Conservation (phyloP, 2,797 vertebrate genomes). For the Chiloscyllium punctatum region DNA sequence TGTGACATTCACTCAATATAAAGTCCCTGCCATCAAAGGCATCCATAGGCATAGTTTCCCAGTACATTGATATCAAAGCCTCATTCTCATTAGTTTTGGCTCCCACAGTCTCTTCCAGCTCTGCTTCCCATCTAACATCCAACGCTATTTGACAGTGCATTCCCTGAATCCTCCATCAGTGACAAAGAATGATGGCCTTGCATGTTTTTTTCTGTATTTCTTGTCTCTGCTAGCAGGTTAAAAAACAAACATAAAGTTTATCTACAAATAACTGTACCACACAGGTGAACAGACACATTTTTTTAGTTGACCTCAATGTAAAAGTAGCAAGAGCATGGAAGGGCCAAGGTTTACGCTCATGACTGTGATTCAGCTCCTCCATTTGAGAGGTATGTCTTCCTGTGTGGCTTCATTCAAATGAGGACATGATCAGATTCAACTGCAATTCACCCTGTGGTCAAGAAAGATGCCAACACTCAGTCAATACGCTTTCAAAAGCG, state of each 20-base stretch:
- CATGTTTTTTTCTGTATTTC: not conserved
- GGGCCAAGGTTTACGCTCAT: not conserved
- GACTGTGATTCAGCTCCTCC: not conserved
- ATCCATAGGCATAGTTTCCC: not conserved
- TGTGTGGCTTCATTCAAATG: not conserved
- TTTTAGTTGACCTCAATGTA: not conserved
- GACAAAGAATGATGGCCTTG: not conserved
- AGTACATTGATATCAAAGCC: not conserved
- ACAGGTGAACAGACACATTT: no score
- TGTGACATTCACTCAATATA: not conserved
- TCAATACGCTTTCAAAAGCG: no score
- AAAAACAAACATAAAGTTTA: not conserved
- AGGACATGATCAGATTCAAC: not conserved
- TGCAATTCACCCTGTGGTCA: not conserved
- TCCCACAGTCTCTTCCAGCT: not conserved
- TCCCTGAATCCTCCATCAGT: not conserved
- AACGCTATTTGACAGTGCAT: not conserved
- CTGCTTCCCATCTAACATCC: not conserved
- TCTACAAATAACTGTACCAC: no score
- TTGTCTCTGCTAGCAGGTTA: not conserved
- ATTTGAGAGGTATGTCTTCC: not conserved
- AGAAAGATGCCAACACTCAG: not conserved
- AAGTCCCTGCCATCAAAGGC: not conserved
- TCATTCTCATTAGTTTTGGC: not conserved
- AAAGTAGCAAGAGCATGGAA: not conserved